Evolutionary conservation across 23 tunicate species (phyloP), one percentile per base, ranked within the genome.

Genomic region (Phallusia fumigata): DNA sequence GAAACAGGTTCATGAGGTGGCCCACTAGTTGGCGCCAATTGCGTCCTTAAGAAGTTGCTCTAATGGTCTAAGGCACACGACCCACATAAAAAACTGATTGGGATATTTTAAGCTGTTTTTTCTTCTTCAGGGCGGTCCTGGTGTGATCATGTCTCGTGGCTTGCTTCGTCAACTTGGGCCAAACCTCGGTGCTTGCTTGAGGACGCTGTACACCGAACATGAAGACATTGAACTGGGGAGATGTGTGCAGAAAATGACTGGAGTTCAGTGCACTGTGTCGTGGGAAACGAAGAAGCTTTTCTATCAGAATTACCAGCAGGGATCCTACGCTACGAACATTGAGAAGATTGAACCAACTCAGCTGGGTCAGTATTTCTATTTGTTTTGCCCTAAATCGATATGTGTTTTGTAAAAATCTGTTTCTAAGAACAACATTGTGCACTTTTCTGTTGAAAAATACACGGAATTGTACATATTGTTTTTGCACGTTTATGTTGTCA

Each of bases 171-270:
- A 84, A 50, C 52, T 88, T 50, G 83, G 89, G 0, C 93, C 93
- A 32, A 76, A 81, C 10, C 84, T 93, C 16, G 58, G 82, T 18
- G 84, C 76, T 22, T 93, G 97, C 77, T 65, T 88, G 30, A 65
- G 72, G 18, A 64, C 89, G 28, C 31, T 93, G 74, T 75, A 34
- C 35, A 93, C 97, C 10, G 92, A 88, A 52, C 97, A 93, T 51
- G 97, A 93, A 69, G 97, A 93, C 82, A 84, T 93, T 52, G 97
- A 93, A 65, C 65, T 93, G 12, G 97, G 97, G 76, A 40, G 97
- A 32, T 93, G 89, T 33, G 89, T 88, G 32, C 83, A 53, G 83
- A 45, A 21, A 40, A 36, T 40, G 53, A 36, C 73, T 31, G 49
- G 86, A 0, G 72, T 83, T 0, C 33, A 49, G 53, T 84, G 88